Conservation (phyloP, 2,113 vertebrate genomes). For the Acanthisitta chloris region DNA sequence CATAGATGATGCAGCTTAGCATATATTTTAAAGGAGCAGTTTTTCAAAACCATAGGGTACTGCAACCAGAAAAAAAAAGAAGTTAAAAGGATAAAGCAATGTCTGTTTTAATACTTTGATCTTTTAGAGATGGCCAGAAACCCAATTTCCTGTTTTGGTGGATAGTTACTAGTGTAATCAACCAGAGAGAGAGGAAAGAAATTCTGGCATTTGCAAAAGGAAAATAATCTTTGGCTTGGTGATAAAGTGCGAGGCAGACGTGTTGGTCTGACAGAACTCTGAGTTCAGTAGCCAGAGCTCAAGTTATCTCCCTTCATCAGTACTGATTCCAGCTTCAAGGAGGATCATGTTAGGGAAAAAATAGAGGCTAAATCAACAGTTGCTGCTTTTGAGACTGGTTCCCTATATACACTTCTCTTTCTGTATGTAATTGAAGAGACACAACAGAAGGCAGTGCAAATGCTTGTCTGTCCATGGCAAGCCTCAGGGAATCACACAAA, state of each 20-base stretch:
- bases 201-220: not conserved
- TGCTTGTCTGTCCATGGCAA: not conserved
- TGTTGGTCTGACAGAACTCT: not conserved
- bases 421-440: not conserved
- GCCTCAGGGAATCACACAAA: not conserved
- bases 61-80: not conserved
- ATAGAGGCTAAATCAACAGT: not conserved
- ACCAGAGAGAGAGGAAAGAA: not conserved
- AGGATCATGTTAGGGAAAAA: not conserved
- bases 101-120: not conserved
- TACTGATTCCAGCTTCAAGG: not conserved
- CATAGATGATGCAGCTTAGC: not conserved
- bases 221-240: not conserved
- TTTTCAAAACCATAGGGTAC: not conserved
- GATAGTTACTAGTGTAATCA: not conserved
- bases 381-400: not conserved
- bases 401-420: not conserved
- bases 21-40: not conserved
- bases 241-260: not conserved
- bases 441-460: not conserved
- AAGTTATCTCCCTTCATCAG: not conserved
- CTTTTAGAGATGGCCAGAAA: not conserved
- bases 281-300: not conserved
- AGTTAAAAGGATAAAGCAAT: not conserved
- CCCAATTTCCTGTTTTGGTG: not conserved